phyloP scores from a whole-genome alignment of 2,888 invertebrate genomes.

The Ctena decussata region DNA sequence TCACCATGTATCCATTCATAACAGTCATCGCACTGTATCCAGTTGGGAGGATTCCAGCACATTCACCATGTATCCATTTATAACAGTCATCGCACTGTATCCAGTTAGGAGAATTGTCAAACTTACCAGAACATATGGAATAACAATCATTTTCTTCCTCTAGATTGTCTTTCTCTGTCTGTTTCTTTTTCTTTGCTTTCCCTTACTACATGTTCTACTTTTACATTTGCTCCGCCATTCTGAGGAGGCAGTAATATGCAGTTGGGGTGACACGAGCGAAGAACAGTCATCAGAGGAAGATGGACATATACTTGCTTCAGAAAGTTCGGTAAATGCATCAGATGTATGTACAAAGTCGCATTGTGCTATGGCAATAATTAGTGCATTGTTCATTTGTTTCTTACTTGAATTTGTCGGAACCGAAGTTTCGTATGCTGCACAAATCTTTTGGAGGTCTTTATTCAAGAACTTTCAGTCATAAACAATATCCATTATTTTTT shows the following conservation, averaged over 20 bases:
- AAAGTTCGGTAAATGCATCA: no score
- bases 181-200: neutral
- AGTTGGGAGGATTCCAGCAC: slow-evolving; percentile 13
- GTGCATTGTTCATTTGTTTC: slow-evolving; percentile 2
- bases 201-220: slow-evolving; percentile 7
- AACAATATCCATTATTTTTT: neutral
- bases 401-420: neutral
- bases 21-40: slow-evolving; percentile 20
- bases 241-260: no score
- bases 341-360: slow-evolving; percentile 3
- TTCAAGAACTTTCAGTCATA: slow-evolving; percentile 3
- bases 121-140: neutral
- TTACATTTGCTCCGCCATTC: neutral
- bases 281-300: no score
- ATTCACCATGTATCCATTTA: slow-evolving; percentile 24
- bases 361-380: slow-evolving; percentile 10
- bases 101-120: slow-evolving; percentile 9
- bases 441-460: slow-evolving; percentile 21
- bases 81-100: slow-evolving; percentile 26
- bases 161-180: no score
- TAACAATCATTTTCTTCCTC: neutral
- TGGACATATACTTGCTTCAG: no score
- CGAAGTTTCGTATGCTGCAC: slow-evolving; percentile 14
- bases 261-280: no score
- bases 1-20: slow-evolving; percentile 22